Evolutionary conservation across 2,797 vertebrate genomes (phyloP), one percentile per base, ranked within the genome.

Genomic region (Hozukius guyotensis): DNA sequence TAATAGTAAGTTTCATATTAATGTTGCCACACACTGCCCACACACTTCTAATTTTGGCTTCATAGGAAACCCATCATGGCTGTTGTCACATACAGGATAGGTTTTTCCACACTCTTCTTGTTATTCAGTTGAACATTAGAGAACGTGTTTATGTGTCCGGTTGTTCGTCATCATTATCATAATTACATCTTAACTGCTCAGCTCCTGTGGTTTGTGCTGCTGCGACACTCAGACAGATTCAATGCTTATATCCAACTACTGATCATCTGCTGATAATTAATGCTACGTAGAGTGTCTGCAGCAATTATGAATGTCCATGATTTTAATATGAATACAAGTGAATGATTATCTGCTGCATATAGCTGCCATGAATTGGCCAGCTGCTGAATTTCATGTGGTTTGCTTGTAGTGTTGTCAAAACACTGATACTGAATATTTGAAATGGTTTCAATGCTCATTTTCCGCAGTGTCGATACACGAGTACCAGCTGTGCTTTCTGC

Each of bases 281-380:
- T 22, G 32, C 16, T 12, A 8, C 46, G 20, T 49, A 4, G 29
- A 32, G 52, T 18, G 5, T 61, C 38, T 46, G 12, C 22, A 18
- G 20, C 16, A 11, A 5, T 36, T 62, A 8, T 22, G 6, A 63
- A 63, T 77, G 53, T 14, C 16, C 0, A 18, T 49, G 4, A 66
- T 27, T 65, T 34, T 18, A 38, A 31, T 67, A 55, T 53, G 29
- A 31, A 55, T 62, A 9, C 2, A 36, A 22, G 32, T 61, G 5
- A 69, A 52, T 46, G 8, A 38, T 61, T 56, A 27, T 55, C 46
- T 59, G 32, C 16, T 77, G 65, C 66, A 55, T 63, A n/a, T 68
- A 32, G 34, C 53, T 49, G 52, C 4, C 11, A 16, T 24, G 8
- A 59, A 11, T 24, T 10, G 31, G 12, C 8, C 13, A 57, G 24